Conservation (phyloP, 2,797 vertebrate species). For the Anniella stebbinsi region DNA sequence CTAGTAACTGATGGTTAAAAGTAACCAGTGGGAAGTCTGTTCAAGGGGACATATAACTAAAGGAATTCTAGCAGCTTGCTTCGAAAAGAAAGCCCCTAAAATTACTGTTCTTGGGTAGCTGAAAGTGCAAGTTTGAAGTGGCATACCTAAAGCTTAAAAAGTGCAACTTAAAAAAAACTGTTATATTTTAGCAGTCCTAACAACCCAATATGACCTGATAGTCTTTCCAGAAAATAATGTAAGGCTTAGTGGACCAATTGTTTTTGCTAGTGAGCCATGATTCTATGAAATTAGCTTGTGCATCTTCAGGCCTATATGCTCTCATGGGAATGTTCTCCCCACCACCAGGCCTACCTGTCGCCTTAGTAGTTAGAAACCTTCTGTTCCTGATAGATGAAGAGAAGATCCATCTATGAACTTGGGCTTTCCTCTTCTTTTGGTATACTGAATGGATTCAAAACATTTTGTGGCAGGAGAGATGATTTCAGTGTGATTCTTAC, state of each 20-base stretch:
- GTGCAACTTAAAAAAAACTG: neutral
- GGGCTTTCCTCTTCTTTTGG: neutral
- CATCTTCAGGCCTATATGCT: neutral
- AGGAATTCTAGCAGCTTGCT: neutral
- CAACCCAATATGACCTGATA: too few species aligned
- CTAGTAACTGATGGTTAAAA: neutral
- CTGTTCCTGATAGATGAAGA: neutral
- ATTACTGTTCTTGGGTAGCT: neutral
- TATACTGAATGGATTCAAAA: neutral
- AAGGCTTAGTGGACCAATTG: too few species aligned
- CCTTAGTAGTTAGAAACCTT: neutral
- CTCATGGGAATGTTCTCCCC: neutral
- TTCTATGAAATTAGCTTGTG: neutral
- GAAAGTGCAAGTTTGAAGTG: neutral
- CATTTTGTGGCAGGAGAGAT: neutral
- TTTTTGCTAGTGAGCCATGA: too few species aligned
- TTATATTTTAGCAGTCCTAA: neutral
- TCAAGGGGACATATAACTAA: neutral
- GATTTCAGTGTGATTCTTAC: neutral
- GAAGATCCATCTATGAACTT: neutral
- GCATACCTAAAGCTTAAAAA: neutral
- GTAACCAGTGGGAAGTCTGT: neutral
- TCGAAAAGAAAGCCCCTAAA: neutral
- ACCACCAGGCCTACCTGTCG: neutral
- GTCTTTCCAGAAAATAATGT: neutral